A percentile compares a stretch with the other conserved stretches of the same genome.
phyloP scores from a whole-genome alignment of 2,888 invertebrate genomes.

The Eilema depressum region DNA sequence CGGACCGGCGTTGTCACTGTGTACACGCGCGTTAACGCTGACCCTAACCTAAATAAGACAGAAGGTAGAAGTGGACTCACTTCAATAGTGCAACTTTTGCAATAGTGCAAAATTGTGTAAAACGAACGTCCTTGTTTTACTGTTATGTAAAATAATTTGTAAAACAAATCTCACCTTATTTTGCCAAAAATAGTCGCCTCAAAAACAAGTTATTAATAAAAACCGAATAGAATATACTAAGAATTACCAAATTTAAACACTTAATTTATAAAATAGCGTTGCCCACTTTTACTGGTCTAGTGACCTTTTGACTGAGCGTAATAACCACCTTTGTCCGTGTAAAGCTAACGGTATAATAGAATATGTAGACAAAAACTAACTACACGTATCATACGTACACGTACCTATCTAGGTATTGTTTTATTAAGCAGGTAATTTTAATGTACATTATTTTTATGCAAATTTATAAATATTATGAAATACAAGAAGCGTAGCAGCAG shows the following conservation, averaged over 20 bases:
- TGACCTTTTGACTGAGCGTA: conserved; percentile 44
- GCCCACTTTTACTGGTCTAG: conserved; percentile 48
- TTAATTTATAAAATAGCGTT: conserved; percentile 29
- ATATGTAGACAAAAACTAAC: conserved; percentile 12
- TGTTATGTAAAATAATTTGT: conserved; percentile 13
- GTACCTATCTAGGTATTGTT: not conserved
- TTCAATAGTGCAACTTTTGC: conserved; percentile 11
- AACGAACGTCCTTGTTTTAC: conserved; percentile 17
- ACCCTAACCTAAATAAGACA: conserved; percentile 2
- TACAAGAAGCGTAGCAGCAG: too few relatives aligned
- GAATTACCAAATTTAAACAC: conserved; percentile 22
- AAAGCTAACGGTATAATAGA: conserved; percentile 35
- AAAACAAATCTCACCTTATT: conserved; percentile 12
- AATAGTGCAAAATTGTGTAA: conserved; percentile 11
- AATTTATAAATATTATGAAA: too few relatives aligned
- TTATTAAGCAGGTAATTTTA: not conserved
- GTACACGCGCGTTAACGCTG: not conserved
- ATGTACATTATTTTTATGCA: not conserved
- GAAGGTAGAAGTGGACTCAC: not conserved
- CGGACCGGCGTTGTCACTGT: too few relatives aligned
- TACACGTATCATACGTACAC: not conserved
- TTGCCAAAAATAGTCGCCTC: conserved; percentile 11
- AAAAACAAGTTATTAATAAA: conserved; percentile 24
- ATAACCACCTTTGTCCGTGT: conserved; percentile 42
- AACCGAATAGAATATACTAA: conserved; percentile 14